Conservation (phyloP, 2,113 vertebrate species). For the Carassius carassius region DNA sequence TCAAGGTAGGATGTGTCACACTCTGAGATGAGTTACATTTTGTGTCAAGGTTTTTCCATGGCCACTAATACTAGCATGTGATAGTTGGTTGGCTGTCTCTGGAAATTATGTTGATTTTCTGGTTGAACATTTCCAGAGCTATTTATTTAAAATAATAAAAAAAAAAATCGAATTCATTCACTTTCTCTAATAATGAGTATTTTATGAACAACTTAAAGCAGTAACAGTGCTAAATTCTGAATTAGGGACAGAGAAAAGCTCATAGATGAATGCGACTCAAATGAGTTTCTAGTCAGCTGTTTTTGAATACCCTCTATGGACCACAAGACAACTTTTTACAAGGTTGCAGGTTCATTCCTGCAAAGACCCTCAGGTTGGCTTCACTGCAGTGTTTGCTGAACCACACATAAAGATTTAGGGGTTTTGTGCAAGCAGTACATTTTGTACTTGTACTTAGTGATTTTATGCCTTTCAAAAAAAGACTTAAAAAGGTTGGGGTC, state of each 20-base stretch:
- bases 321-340: conserved; percentile 38
- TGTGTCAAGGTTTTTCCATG: conserved; percentile 1
- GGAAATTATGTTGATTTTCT: conserved; percentile 43
- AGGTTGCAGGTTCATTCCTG: conserved; percentile 52
- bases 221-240: neutral
- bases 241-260: neutral
- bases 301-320: conserved; percentile 24
- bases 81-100: conserved; percentile 21
- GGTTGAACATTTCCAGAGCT: conserved; percentile 47
- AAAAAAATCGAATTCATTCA: neutral
- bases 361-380: conserved; percentile 50
- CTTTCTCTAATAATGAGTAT: neutral
- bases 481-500: neutral
- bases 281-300: neutral
- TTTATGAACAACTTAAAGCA: neutral
- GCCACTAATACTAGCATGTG: conserved; percentile 33
- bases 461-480: neutral
- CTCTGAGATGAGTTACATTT: neutral
- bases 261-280: neutral
- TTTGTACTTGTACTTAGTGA: conserved; percentile 20
- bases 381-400: conserved; percentile 36
- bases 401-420: neutral
- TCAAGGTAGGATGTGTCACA: neutral
- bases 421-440: conserved; percentile 9
- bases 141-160: conserved; percentile 24